Evolutionary conservation across 53 echinoderm and acorn worm species (phyloP), one percentile per base, ranked within the genome.

Genomic region (Zoroaster sp.): DNA sequence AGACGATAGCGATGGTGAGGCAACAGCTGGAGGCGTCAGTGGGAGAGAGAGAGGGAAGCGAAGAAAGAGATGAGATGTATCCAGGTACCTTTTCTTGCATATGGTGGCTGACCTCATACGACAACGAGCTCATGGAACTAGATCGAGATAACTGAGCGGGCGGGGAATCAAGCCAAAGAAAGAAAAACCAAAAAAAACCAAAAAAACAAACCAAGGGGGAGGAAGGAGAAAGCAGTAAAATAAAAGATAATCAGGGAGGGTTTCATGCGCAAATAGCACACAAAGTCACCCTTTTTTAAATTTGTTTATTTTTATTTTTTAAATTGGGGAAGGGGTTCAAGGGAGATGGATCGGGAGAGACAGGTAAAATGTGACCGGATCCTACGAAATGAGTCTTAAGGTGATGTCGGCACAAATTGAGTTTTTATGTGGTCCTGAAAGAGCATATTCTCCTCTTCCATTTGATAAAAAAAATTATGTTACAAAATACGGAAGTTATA

Each of bases 101-200:
- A 86, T 92, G 94, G 21, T 95, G 96, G 72, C 96, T 96, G 90
- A 96, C 99, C 85, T 99, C 99, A 53, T 72, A 82, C 17, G 99
- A 99, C 38, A 99, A 93, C 42, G 94, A 93, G 81, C 94, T 96
- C 93, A 93, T 92, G 79, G 99, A 99, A 51, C 96, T 99, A 89
- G 96, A 89, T 74, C 94, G 92, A 73, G 99, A 99, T 33, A 97
- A 92, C 98, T 97, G 93, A 87, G 79, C 63, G 47, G 51, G 75
- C 66, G 83, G 75, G 69, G 78, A 87, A 70, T 28, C 34, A 4
- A 77, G 89, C 35, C 72, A 67, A 92, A 75, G 46, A 67, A 20
- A 66, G 36, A 69, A 36, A 75, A 76, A 90, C 69, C 51, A 37
- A 71, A 82, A 38, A 47, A 33, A 81, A 21, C n/a, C n/a, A n/a